Percentiles rank a stretch among this genome's conserved stretches.
Conservation (phyloP, 2,888 invertebrate species). For the Leptopilina drosophilae region DNA sequence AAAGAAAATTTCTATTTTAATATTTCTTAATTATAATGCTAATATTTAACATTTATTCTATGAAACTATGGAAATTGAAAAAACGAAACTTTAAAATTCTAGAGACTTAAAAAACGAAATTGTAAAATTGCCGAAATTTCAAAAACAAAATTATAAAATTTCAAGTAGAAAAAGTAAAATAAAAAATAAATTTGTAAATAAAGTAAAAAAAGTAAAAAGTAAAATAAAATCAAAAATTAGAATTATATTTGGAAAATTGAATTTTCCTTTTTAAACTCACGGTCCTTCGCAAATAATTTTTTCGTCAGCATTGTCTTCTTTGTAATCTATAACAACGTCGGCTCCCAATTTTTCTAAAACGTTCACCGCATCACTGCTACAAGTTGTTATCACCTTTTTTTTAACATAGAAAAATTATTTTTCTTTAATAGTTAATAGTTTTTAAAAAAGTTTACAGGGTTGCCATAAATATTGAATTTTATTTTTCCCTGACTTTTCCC, state of each 20-base stretch:
- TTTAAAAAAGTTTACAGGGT: too few relatives aligned
- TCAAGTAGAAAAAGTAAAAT: slow-evolving; percentile 56
- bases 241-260: not conserved
- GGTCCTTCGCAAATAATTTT: slow-evolving; percentile 82
- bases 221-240: slow-evolving; percentile 28
- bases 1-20: too few relatives aligned
- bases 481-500: too few relatives aligned
- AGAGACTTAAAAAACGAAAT: too few relatives aligned
- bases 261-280: slow-evolving; percentile 73
- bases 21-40: too few relatives aligned
- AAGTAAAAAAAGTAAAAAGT: slow-evolving; percentile 49
- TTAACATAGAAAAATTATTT: not conserved
- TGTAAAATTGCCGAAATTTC: too few relatives aligned
- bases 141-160: too few relatives aligned
- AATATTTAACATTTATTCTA: too few relatives aligned
- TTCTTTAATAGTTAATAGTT: not conserved
- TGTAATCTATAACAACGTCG: slow-evolving; percentile 87
- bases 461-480: too few relatives aligned
- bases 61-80: too few relatives aligned
- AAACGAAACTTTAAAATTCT: too few relatives aligned
- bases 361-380: slow-evolving; percentile 84
- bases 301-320: slow-evolving; percentile 80
- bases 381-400: slow-evolving; percentile 83
- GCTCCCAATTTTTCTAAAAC: slow-evolving; percentile 84
- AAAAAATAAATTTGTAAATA: too few relatives aligned